Evolutionary conservation across 92 coral and sea anemone species (phyloP), one percentile per base, ranked within the genome.

Genomic region (Zoanthus sansibaricus): DNA sequence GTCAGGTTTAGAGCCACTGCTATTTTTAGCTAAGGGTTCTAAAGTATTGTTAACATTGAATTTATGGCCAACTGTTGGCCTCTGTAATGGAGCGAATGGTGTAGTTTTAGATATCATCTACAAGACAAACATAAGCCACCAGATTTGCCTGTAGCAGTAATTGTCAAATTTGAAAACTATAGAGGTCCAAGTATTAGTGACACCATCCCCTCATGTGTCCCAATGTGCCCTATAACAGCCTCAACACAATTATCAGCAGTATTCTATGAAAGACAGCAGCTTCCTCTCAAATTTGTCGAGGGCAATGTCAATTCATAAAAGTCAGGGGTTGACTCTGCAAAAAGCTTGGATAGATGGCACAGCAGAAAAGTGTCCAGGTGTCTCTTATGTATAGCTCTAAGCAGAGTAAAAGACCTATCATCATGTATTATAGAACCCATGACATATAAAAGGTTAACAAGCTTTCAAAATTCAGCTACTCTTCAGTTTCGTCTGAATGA

Each of bases 141-240:
- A 54, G 86, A 89, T 46, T 76, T 85, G 68, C 89, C 92, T 20
- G 85, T 89, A 17, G 93, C 93, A 64, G 93, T 90, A 25, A 82
- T 90, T 32, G 90, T 90, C n/a, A 54, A 87, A 59, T 90, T 90
- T 90, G 93, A 90, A 75, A 66, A 87, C 58, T 91, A 91, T 64
- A 61, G 61, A 45, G 93, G 93, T 48, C 91, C 93, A 31, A 82
- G 88, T 61, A 42, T 87, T 15, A 87, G 78, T 87, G 25, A 68
- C 46, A 75, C 70, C 37, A 32, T 21, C 44, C 83, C 92, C 72
- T 87, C 88, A 45, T 90, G 88, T 78, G 93, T 90, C 4, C 93
- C 93, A 20, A 90, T 90, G 72, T 75, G 83, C 64, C 93, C 93
- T 16, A 80, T 87, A 30, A 90, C 93, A 31, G 93, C 78, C 25